Conservation (phyloP, 2,113 vertebrate genomes). For the Tonatia bakeri region DNA sequence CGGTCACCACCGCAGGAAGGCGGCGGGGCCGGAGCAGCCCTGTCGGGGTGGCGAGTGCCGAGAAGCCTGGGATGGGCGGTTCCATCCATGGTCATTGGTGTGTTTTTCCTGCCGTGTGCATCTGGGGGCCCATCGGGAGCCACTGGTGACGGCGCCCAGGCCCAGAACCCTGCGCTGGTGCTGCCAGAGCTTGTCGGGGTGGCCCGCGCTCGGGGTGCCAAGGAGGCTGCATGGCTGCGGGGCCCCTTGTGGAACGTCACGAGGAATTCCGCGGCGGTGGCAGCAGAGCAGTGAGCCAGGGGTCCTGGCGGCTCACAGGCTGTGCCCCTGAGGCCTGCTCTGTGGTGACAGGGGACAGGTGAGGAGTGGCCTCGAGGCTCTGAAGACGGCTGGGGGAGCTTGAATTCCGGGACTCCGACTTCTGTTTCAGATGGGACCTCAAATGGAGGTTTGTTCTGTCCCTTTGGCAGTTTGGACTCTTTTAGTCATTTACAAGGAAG, state of each 20-base stretch:
- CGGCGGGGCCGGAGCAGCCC: background rate
- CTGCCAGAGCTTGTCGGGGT: accelerated
- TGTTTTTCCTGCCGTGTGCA: background rate
- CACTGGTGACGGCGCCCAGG: background rate
- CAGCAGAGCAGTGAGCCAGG: background rate
- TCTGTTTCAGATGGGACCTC: background rate
- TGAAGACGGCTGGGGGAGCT: accelerated
- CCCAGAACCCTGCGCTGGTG: background rate
- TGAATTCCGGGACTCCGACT: background rate
- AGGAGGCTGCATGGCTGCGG: accelerated
- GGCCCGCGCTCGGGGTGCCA: background rate
- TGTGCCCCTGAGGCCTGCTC: too few species aligned
- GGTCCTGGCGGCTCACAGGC: background rate
- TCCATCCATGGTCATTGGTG: background rate
- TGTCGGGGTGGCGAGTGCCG: background rate
- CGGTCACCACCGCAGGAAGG: background rate
- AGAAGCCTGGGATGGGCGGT: background rate
- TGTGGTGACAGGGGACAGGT: accelerated
- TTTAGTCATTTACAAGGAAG: background rate
- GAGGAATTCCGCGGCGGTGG: background rate
- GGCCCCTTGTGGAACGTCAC: background rate
- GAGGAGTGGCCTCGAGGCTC: too few species aligned
- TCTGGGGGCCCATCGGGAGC: background rate
- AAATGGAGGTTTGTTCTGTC: background rate
- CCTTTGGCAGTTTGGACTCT: background rate